phyloP scores from a whole-genome alignment of 1,140 invertebrate species.

The Diorhabda carinulata region DNA sequence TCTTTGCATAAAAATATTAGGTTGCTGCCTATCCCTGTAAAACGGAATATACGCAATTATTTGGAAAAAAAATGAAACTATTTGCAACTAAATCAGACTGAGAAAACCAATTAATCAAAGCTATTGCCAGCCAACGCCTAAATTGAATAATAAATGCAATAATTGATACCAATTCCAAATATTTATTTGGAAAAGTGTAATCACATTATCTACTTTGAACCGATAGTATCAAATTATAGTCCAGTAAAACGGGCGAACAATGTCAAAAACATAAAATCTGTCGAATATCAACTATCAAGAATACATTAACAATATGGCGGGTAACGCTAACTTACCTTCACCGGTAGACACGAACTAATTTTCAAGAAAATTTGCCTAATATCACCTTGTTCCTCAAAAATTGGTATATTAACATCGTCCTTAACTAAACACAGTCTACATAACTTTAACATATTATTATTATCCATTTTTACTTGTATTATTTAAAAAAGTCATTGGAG shows the following conservation, averaged over 20 bases:
- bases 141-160: background rate
- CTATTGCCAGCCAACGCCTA: background rate
- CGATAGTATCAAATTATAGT: constrained; percentile 7
- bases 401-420: constrained; percentile 55
- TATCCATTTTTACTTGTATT: constrained; percentile 36
- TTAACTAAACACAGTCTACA: constrained; percentile 60
- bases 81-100: too few species aligned
- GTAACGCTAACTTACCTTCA: constrained; percentile 55
- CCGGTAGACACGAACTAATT: constrained; percentile 57
- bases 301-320: constrained; percentile 46
- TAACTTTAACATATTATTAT: constrained; percentile 52
- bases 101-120: too few species aligned
- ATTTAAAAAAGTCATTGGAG: constrained; percentile 33
- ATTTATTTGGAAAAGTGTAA: background rate
- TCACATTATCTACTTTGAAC: background rate
- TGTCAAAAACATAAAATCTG: constrained; percentile 35
- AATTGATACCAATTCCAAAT: background rate
- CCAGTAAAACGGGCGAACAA: constrained; percentile 31
- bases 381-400: constrained; percentile 56
- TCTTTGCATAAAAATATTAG: constrained; percentile 13
- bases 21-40: too few species aligned
- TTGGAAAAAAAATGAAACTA: too few species aligned
- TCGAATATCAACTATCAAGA: constrained; percentile 37
- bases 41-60: too few species aligned
- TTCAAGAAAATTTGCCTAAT: constrained; percentile 56